A percentile compares a stretch with the other conserved stretches of the same genome.
Conservation (phyloP, 1,140 invertebrate genomes). For the Atta colombica region DNA sequence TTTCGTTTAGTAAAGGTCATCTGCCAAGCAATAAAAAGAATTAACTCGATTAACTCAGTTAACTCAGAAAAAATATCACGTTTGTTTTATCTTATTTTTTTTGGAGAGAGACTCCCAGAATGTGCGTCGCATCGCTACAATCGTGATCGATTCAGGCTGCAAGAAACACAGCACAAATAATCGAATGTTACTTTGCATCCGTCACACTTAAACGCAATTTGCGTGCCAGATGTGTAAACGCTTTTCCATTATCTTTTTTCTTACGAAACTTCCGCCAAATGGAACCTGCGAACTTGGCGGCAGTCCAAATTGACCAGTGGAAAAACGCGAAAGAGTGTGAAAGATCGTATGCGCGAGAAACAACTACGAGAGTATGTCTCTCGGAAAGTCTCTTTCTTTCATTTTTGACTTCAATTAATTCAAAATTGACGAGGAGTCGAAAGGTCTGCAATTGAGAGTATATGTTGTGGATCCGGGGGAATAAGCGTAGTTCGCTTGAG, state of each 20-base stretch:
- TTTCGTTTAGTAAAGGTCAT: background rate
- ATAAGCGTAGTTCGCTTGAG: background rate
- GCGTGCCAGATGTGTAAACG: background rate
- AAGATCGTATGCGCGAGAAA: background rate
- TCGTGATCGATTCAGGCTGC: background rate
- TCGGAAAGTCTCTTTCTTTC: background rate
- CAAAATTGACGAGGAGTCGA: background rate
- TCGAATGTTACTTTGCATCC: slow-evolving; percentile 4
- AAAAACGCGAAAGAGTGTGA: background rate
- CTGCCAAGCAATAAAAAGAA: background rate
- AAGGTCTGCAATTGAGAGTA: background rate
- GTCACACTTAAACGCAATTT: background rate
- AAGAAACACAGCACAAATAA: background rate
- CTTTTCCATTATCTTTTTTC: background rate
- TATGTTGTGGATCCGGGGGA: background rate
- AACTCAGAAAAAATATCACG: background rate
- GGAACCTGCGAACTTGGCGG: slow-evolving; percentile 44
- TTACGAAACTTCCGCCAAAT: background rate
- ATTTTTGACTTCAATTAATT: slow-evolving; percentile 33
- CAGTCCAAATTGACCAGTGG: slow-evolving; percentile 42
- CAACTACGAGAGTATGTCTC: background rate
- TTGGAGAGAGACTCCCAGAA: background rate
- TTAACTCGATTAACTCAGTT: background rate
- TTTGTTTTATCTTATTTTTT: no score
- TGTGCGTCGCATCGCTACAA: background rate